Percentiles rank a stretch among this genome's conserved stretches.
phyloP scores from a whole-genome alignment of 2,797 vertebrate species.

The Premnoplex brunnescens region DNA sequence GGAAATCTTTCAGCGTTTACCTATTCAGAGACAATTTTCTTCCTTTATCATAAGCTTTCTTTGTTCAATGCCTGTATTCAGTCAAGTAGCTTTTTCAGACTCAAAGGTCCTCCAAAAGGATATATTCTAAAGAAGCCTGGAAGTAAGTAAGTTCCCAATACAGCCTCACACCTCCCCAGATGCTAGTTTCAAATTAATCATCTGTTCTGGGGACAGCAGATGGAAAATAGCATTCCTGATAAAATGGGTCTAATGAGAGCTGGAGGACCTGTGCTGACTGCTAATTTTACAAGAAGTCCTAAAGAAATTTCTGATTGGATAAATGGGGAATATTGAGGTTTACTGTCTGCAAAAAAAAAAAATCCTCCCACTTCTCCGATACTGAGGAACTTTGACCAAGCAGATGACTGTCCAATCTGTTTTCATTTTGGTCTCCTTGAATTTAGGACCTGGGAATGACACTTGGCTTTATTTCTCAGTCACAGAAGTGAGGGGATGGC shows the following conservation, averaged over 20 bases:
- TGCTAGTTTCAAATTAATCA: slow-evolving; percentile 34
- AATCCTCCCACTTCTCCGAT: neutral
- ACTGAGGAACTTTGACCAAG: neutral
- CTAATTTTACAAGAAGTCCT: neutral
- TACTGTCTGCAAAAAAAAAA: neutral
- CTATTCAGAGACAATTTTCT: neutral
- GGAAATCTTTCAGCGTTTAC: neutral
- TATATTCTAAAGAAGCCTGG: neutral
- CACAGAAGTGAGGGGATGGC: neutral
- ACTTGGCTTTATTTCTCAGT: neutral
- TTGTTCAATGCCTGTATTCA: neutral
- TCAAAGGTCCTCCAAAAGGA: neutral
- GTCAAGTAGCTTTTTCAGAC: neutral
- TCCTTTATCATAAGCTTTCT: neutral
- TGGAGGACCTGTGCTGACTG: neutral
- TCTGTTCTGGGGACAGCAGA: slow-evolving; percentile 29
- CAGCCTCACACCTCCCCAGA: slow-evolving; percentile 15
- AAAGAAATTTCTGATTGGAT: neutral
- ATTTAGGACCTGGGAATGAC: neutral
- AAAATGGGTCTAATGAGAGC: slow-evolving; percentile 22
- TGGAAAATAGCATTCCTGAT: slow-evolving; percentile 29
- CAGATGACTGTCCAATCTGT: neutral
- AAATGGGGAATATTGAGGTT: neutral
- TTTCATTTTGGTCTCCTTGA: neutral
- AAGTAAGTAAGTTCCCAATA: neutral